Base-by-base conservation (phyloP, 2,113 vertebrate species). In the Andinoacara biseriatus region DNA sequence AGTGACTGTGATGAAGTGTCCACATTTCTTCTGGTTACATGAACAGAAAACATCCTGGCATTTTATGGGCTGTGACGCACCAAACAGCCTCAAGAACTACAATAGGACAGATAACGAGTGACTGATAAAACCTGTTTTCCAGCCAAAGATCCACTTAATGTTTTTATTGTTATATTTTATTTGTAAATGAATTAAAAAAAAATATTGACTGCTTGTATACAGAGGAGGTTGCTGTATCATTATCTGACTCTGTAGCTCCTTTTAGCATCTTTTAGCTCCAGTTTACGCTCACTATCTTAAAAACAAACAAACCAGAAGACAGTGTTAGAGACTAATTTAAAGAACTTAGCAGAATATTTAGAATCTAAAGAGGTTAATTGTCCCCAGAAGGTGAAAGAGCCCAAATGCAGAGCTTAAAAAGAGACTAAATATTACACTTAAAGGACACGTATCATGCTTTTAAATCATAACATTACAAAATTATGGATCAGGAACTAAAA, bases 1-100 rank as follows among this genome's bases (percentile, higher is more conserved):
- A 5, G 38, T 60, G 75, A 80, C 78, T 46, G 35, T 87, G 85
- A 85, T 77, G 76, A 80, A 89, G n/a, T 67, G 61, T 56, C 85
- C 67, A 33, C 59, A 80, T 81, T 78, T 86, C 31, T 86, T 31
- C 80, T 69, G 74, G 80, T 84, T 79, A 7, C 67, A 74, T 11
- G 78, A 85, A 72, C 52, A 58, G 29, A 77, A 74, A 74, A 58
- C 33, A 83, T 62, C 22, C 78, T 20, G 63, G 49, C 17, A 59
- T 58, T 85, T 78, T 62, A 74, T 77, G 58, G 58, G 31, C 40
- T 40, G 9, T 43, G 18, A 60, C 15, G 18, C 43, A 60, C 7
- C 29, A 52, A 74, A 9, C 49, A 31, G 46, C 46, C 67, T 33
- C 18, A 58, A 69, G 54, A 52, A 5, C 40, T 57, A 78, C 6